Percentiles rank a stretch among this genome's conserved stretches.
Conservation (phyloP, 2,888 invertebrate species). For the Prosapia bicincta region DNA sequence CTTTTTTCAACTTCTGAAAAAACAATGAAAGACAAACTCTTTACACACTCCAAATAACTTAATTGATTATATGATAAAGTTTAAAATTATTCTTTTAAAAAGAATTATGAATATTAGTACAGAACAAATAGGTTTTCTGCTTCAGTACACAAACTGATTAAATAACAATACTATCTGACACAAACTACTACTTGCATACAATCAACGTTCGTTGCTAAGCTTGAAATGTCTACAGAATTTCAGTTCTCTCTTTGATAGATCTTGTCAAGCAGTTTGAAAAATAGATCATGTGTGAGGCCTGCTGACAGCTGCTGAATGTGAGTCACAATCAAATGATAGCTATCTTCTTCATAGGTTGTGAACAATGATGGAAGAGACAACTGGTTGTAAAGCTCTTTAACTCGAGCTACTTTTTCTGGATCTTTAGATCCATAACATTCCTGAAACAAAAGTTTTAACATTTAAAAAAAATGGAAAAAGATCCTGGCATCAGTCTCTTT, state of each 20-base stretch:
- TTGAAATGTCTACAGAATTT: background rate
- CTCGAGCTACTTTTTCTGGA: slow-evolving; percentile 59
- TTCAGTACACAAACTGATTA: background rate
- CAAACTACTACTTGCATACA: background rate
- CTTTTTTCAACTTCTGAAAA: too few relatives aligned
- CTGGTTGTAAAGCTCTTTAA: slow-evolving; percentile 75
- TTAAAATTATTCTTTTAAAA: too few relatives aligned
- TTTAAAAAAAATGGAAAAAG: slow-evolving; percentile 34
- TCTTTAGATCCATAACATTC: slow-evolving; percentile 73
- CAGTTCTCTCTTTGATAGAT: slow-evolving; percentile 25
- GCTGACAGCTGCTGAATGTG: slow-evolving; percentile 82
- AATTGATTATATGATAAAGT: background rate
- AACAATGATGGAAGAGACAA: slow-evolving; percentile 72
- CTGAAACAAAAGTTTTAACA: too few relatives aligned
- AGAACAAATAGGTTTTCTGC: background rate
- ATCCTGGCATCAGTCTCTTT: background rate
- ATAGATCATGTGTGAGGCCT: slow-evolving; percentile 75
- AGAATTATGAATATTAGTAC: background rate
- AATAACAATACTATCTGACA: background rate
- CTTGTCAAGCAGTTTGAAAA: slow-evolving; percentile 76
- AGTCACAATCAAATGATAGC: slow-evolving; percentile 73
- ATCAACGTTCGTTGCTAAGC: background rate
- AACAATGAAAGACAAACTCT: too few relatives aligned
- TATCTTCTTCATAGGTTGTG: slow-evolving; percentile 77
- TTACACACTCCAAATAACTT: too few relatives aligned